phyloP scores from a whole-genome alignment of 2,888 invertebrate species.

The Lepeophtheirus nordmannii region DNA sequence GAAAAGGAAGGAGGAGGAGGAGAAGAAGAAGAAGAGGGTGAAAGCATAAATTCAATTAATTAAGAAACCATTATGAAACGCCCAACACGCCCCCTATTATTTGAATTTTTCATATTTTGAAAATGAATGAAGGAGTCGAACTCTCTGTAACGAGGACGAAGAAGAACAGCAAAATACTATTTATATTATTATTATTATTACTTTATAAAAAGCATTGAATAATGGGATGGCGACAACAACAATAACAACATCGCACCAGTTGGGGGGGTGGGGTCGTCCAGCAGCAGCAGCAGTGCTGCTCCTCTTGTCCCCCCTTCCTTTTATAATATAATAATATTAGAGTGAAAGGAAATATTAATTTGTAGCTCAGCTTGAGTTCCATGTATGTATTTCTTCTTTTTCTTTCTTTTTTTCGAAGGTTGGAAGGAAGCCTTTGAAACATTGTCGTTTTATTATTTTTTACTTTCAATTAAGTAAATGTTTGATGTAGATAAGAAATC shows the following conservation, averaged over 20 bases:
- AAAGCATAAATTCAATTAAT: no score
- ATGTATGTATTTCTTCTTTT: background rate
- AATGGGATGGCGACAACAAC: background rate
- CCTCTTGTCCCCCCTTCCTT: background rate
- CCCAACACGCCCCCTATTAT: constrained; percentile 4
- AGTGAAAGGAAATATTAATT: constrained; percentile 5
- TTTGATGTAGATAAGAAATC: constrained; percentile 5
- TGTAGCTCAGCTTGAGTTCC: background rate
- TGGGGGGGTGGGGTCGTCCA: background rate
- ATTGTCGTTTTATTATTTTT: background rate
- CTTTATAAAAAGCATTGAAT: no score
- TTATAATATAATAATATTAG: no score
- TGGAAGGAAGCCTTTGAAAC: background rate
- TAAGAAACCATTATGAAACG: background rate
- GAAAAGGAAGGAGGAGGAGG: no score
- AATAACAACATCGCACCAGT: background rate
- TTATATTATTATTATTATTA: no score
- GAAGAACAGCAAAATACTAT: no score
- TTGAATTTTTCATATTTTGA: background rate
- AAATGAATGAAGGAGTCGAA: no score
- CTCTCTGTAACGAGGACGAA: no score
- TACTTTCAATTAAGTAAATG: background rate
- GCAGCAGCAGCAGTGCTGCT: background rate
- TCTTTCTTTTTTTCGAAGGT: background rate
- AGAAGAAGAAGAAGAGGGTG: no score